Evolutionary conservation across 1,140 invertebrate genomes (phyloP), one percentile per base, ranked within the genome.

Genomic region (Oedothorax gibbosus): DNA sequence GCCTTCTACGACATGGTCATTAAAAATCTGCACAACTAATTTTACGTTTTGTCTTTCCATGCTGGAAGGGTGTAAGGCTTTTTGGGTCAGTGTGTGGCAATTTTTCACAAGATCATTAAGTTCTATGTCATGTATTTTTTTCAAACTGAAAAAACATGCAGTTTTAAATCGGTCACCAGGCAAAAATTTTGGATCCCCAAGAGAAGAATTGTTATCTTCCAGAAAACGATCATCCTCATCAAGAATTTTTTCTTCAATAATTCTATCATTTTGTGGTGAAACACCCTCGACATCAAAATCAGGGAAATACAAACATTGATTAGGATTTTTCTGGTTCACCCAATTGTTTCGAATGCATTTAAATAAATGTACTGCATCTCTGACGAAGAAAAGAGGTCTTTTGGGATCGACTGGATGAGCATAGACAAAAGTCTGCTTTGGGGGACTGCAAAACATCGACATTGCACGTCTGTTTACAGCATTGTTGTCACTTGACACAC

Each of bases 401-500:
- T 53, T 35, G 6, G 14, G 4, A 76, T 82, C 50, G 7, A 15
- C 11, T 2, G 57, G 62, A 56, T 86, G 79, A 12, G 15, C n/a
- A 76, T 86, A 83, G 10, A 75, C 79, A 50, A 66, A 53, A 62
- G 8, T 57, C 2, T 54, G 7, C 72, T 80, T 49, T 49, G 79
- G 72, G 11, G 79, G 86, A 20, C 53, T 12, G 5, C 20, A 53
- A 79, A 87, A 87, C 14, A 62, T 80, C 4, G 68, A 50, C 21
- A 84, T 69, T 62, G 71, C 56, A 54, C 87, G 86, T 8, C 83
- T 77, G 69, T 88, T 87, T 12, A 88, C 86, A 0, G 73, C 50
- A 81, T 88, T 87, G 54, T 87, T 86, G 57, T 87, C 84, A 76
- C 56, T 86, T 14, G 82, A 21, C 10, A 87, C 73, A 66, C 12